A percentile compares a stretch with the other conserved stretches of the same genome.
phyloP scores from a whole-genome alignment of 2,113 vertebrate genomes.

The Lycocorax pyrrhopterus region DNA sequence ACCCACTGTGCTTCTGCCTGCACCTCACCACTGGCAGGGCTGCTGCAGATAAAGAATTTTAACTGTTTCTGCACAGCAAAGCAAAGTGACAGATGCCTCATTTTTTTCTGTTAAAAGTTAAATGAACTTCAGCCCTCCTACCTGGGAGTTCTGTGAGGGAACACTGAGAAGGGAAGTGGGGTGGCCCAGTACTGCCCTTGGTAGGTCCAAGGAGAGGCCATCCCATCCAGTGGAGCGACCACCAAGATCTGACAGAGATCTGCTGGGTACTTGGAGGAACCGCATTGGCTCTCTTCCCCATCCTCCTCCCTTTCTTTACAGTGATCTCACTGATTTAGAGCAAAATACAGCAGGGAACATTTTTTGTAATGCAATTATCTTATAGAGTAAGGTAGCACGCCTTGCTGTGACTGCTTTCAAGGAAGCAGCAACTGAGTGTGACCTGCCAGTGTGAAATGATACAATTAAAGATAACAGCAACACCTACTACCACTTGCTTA shows the following conservation, averaged over 20 bases:
- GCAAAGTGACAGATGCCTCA: not conserved
- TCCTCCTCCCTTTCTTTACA: not conserved
- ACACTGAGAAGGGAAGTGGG: not conserved
- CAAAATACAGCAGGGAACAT: not conserved
- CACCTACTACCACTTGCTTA: not conserved
- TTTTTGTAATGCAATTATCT: not conserved
- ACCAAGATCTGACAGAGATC: not conserved
- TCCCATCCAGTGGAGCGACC: not conserved
- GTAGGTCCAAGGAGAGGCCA: not conserved
- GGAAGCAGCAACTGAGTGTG: not conserved
- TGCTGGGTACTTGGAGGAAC: not conserved
- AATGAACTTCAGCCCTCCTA: not conserved
- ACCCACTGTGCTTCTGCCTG: not conserved
- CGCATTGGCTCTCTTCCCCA: accelerated
- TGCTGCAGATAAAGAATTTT: not conserved
- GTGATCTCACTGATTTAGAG: not conserved
- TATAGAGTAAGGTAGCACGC: not conserved
- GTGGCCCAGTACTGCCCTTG: not conserved
- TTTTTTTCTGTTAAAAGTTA: not conserved
- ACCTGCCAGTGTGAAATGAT: not conserved
- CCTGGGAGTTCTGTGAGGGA: not conserved
- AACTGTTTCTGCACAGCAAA: not conserved
- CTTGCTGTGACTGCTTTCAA: not conserved
- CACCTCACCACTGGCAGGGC: not conserved
- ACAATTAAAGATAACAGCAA: not conserved